Evolutionary conservation across 2,797 vertebrate genomes (phyloP).

Genomic region (Takifugu rubripes): DNA sequence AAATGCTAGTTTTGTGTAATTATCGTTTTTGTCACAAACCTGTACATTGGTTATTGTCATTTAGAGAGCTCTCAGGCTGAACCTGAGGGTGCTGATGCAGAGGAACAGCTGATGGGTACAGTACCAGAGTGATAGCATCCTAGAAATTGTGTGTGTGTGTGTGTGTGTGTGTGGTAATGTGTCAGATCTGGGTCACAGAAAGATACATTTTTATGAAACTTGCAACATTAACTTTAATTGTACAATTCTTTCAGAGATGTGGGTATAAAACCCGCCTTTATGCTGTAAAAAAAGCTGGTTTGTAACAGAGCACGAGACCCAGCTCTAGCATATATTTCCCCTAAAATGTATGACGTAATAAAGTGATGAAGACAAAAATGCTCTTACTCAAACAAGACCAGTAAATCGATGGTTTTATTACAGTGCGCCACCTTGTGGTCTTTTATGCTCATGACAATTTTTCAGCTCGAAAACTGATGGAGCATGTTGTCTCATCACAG

Average conservation of each 20-base stretch:
- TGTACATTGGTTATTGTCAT: slow-evolving; percentile 67
- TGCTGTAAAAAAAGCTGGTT: not conserved
- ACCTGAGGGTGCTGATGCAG: slow-evolving; percentile 78
- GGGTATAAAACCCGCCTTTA: not conserved
- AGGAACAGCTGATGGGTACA: slow-evolving; percentile 86
- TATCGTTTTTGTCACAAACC: slow-evolving; percentile 49
- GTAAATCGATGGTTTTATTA: not conserved
- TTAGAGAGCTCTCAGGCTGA: slow-evolving; percentile 83
- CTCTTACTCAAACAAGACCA: slow-evolving; percentile 14
- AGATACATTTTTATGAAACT: not conserved
- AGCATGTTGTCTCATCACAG: slow-evolving; percentile 41
- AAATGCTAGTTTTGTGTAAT: slow-evolving; percentile 35
- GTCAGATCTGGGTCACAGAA: slow-evolving; percentile 63
- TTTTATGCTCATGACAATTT: slow-evolving; percentile 6
- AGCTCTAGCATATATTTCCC: slow-evolving; percentile 49
- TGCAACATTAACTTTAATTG: not conserved
- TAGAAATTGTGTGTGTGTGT: slow-evolving; percentile 45
- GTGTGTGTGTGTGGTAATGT: slow-evolving; percentile 36
- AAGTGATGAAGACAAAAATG: slow-evolving; percentile 49
- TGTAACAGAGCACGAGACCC: slow-evolving; percentile 30
- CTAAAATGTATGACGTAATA: slow-evolving; percentile 17
- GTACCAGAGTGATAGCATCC: slow-evolving; percentile 69
- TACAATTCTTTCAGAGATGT: not conserved
- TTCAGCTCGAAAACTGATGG: slow-evolving; percentile 8
- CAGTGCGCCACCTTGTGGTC: slow-evolving; percentile 44